Base-by-base conservation (phyloP, 2,113 vertebrate genomes). In the Phylloscopus trochiloides region DNA sequence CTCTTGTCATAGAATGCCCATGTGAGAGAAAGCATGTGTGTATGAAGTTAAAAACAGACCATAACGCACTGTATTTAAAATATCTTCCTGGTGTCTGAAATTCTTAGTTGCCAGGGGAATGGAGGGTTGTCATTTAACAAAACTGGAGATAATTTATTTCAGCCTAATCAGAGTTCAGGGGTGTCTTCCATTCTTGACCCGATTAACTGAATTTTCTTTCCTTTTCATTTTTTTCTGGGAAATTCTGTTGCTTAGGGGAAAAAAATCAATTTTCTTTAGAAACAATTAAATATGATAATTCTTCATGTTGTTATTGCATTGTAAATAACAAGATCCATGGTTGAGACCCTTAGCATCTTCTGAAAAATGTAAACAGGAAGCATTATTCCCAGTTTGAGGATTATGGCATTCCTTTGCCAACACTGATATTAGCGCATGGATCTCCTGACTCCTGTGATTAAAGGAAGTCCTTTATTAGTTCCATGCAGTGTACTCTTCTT, bases 61-160 rank as follows among this genome's bases (percentile, higher is more conserved):
- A 78, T 94, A 95, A 96, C 9, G 73, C 95, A 97, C 43, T 32
- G 92, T 93, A 93, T 98, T 97, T 96, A 96, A 95, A 98, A 95
- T 94, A 97, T 74, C 91, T 96, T 92, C 79, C 67, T 94, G 89
- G 96, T 97, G 72, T 97, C 95, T 97, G 97, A 98, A 96, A 88
- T 93, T 95, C 92, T 47, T 14, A 96, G 94, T 95, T 96, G 96
- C 97, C 91, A 91, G 93, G 96, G 95, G 85, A 81, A 91, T 87
- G 91, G 72, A 92, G 51, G 34, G 32, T 92, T 97, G 93, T 94
- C 89, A 95, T 40, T 0, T 87, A 54, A 93, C 94, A 91, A 96
- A 96, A 87, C 50, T 87, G 76, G 83, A 92, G 86, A 93, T 94
- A 90, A 88, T 97, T 83, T 82, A 74, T 96, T 91, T 97, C 82